phyloP scores from a whole-genome alignment of 2,888 invertebrate species.

The Nematopogon swammerdamellus region DNA sequence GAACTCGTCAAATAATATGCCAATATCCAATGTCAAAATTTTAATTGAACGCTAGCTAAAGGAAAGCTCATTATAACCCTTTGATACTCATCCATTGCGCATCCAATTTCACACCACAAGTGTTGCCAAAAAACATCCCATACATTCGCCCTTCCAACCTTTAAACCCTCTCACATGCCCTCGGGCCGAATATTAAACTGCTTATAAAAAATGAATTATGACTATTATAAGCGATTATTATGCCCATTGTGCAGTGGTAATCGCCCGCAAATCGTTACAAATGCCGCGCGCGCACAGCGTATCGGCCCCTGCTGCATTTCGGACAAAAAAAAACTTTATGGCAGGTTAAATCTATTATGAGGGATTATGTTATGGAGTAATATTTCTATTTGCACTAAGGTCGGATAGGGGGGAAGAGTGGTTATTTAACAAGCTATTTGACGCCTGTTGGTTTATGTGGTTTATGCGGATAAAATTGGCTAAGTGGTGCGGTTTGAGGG shows the following conservation, averaged over 20 bases:
- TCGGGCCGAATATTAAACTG: conserved; percentile 5
- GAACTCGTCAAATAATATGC: too few species aligned
- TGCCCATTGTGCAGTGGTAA: conserved; percentile 37
- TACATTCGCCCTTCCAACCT: conserved; percentile 29
- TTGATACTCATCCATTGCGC: conserved; percentile 22
- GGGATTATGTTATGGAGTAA: conserved; percentile 54
- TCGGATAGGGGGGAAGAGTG: conserved; percentile 19
- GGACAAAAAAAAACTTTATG: conserved; percentile 42
- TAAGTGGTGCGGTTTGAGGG: not conserved
- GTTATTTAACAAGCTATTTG: conserved; percentile 47
- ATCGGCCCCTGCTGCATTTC: conserved; percentile 37
- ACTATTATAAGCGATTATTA: conserved; percentile 44
- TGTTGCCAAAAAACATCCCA: conserved; percentile 48
- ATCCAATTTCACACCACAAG: conserved; percentile 50
- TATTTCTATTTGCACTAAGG: conserved; percentile 37
- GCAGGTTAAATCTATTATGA: conserved; percentile 53
- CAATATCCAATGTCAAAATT: too few species aligned
- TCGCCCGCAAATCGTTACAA: conserved; percentile 36
- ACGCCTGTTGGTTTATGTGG: conserved; percentile 26
- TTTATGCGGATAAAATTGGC: not conserved
- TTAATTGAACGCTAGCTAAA: too few species aligned
- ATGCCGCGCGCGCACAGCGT: conserved; percentile 22
- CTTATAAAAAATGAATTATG: conserved; percentile 45
- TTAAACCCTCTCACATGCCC: conserved; percentile 42
- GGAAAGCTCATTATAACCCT: not conserved